A percentile compares a stretch with the other conserved stretches of the same genome.
phyloP scores from a whole-genome alignment of 2,797 vertebrate species.

The Anguilla pacifica region DNA sequence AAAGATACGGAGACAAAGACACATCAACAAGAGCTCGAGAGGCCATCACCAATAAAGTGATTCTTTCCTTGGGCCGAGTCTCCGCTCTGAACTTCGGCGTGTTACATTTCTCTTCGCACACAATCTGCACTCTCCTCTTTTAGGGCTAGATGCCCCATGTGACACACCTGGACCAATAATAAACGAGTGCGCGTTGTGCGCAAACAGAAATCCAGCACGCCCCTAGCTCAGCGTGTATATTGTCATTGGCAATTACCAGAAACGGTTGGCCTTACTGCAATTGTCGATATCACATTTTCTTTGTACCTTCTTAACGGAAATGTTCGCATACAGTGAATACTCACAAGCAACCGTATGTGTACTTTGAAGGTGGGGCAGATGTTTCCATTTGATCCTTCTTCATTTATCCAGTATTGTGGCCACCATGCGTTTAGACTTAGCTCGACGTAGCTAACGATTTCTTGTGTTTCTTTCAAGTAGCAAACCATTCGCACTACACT shows the following conservation, averaged over 20 bases:
- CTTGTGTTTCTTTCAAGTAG: slow-evolving; percentile 29
- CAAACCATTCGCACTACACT: slow-evolving; percentile 31
- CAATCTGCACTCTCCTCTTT: slow-evolving; percentile 4
- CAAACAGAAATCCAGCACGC: not conserved
- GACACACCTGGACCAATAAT: not conserved
- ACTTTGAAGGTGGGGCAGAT: slow-evolving; percentile 25
- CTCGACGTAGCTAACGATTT: slow-evolving; percentile 10
- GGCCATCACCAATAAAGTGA: not conserved
- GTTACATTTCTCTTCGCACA: slow-evolving; percentile 5
- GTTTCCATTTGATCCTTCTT: slow-evolving; percentile 25
- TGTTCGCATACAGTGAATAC: slow-evolving; percentile 24
- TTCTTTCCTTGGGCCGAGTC: not conserved
- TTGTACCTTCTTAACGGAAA: slow-evolving; percentile 20
- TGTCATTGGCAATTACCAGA: slow-evolving; percentile 28
- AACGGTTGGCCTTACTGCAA: slow-evolving; percentile 22
- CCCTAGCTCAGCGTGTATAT: not conserved
- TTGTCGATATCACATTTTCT: slow-evolving; percentile 5
- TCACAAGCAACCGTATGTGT: not conserved
- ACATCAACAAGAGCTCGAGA: not conserved
- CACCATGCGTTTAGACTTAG: slow-evolving; percentile 24
- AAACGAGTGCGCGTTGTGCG: slow-evolving; percentile 9
- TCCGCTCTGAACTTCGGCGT: not conserved
- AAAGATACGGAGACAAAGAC: not conserved
- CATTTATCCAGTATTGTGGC: slow-evolving; percentile 25
- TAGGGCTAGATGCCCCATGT: slow-evolving; percentile 5